Conservation (phyloP, 2,888 invertebrate species). For the Punctoribates punctum region DNA sequence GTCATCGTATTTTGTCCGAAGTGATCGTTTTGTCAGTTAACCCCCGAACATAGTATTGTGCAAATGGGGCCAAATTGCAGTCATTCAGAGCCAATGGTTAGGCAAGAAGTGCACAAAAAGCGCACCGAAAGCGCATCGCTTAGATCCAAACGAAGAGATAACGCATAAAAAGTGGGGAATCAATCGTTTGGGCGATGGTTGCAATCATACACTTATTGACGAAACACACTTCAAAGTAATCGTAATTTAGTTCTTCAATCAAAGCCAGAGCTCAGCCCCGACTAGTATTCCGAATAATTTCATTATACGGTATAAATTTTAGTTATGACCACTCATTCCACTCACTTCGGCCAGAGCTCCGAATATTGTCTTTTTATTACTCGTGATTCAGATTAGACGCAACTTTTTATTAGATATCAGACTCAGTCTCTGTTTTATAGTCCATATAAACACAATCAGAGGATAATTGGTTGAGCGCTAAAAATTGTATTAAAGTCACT, state of each 20-base stretch:
- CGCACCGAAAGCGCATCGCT: no score
- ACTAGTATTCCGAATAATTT: neutral
- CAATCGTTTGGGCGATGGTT: no score
- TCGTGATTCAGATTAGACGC: constrained; percentile 20
- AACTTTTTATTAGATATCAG: neutral
- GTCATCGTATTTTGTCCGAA: constrained; percentile 34
- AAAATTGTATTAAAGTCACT: neutral
- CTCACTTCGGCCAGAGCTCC: neutral
- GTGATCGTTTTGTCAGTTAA: constrained; percentile 24
- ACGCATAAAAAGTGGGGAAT: constrained; percentile 33
- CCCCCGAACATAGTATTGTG: constrained; percentile 19
- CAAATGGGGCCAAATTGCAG: constrained; percentile 30
- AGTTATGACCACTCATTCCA: constrained; percentile 23
- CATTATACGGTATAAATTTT: constrained; percentile 31
- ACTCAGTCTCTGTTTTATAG: constrained; percentile 20
- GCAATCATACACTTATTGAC: neutral
- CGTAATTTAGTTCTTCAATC: constrained; percentile 11
- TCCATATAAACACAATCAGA: constrained; percentile 26
- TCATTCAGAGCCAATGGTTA: neutral
- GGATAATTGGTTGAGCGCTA: constrained; percentile 22
- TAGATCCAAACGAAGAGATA: constrained; percentile 3
- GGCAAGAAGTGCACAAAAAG: neutral
- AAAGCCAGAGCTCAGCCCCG: neutral
- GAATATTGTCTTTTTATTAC: constrained; percentile 32
- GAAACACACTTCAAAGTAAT: neutral